Evolutionary conservation across 2,797 vertebrate genomes (phyloP).

Genomic region (Glyptemys insculpta): DNA sequence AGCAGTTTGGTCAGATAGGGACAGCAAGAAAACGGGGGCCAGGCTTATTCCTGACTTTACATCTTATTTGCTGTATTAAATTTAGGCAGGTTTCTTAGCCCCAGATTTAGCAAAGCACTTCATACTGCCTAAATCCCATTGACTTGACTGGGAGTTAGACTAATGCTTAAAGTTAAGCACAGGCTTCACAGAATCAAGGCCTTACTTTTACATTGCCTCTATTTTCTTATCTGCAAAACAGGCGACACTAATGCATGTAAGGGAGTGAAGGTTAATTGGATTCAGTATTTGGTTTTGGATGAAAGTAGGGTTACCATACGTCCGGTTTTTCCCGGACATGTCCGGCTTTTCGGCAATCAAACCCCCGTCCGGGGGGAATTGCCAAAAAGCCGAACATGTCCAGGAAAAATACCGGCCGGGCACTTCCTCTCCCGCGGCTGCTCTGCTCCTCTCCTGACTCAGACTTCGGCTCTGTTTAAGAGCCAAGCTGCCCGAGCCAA

Average conservation of each 20-base stretch:
- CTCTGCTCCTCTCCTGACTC: no score
- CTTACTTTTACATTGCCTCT: not conserved
- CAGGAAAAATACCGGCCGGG: no score
- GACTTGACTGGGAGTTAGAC: not conserved
- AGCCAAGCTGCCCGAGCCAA: no score
- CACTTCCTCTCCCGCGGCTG: no score
- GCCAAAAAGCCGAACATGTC: no score
- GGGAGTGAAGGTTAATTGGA: not conserved
- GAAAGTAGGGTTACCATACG: no score
- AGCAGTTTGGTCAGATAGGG: not conserved
- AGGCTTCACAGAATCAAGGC: not conserved
- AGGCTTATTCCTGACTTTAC: not conserved
- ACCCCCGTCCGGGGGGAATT: no score
- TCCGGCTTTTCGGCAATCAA: no score
- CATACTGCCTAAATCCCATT: not conserved
- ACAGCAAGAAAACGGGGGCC: not conserved
- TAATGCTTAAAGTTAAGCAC: not conserved
- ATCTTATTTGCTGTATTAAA: not conserved
- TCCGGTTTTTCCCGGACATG: no score
- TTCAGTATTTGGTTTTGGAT: not conserved
- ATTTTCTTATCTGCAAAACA: not conserved
- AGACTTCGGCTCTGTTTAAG: no score
- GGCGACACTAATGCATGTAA: not conserved
- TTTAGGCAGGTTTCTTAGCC: not conserved
- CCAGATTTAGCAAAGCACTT: not conserved